Evolutionary conservation across 2,113 vertebrate species (phyloP).

Genomic region (Mus pahari): DNA sequence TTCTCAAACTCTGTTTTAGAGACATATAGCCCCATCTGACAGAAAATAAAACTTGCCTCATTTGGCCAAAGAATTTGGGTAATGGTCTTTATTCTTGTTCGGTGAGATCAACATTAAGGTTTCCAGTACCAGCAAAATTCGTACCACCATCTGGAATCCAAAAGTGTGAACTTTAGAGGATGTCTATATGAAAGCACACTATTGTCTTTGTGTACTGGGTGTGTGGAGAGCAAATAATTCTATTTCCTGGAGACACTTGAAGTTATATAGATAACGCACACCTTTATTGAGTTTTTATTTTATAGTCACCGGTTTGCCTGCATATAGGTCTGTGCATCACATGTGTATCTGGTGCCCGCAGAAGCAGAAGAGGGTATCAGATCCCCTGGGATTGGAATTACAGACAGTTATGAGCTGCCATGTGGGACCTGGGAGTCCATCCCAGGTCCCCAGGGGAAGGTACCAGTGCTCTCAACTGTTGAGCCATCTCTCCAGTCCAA

Average conservation of each 20-base stretch:
- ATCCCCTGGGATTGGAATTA: not conserved
- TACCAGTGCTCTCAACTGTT: too few relatives aligned
- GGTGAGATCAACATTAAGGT: not conserved
- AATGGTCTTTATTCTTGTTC: not conserved
- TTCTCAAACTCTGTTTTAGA: not conserved
- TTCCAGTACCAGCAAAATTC: not conserved
- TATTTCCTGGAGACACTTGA: not conserved
- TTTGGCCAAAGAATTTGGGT: not conserved
- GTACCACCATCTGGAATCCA: not conserved
- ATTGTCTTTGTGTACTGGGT: not conserved
- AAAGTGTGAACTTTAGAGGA: not conserved
- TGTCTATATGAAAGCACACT: not conserved
- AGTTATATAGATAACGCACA: not conserved
- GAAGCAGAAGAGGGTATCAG: not conserved
- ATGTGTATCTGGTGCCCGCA: not conserved
- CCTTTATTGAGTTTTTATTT: not conserved
- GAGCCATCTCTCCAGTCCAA: not conserved
- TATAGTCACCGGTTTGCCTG: not conserved
- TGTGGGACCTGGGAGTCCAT: not conserved
- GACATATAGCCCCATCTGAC: not conserved
- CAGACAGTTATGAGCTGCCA: not conserved
- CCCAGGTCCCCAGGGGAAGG: not conserved
- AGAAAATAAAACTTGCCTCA: not conserved
- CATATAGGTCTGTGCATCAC: not conserved
- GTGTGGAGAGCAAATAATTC: not conserved